Evolutionary conservation across 2,888 invertebrate species (phyloP).

Genomic region (Stegophylla sp.): DNA sequence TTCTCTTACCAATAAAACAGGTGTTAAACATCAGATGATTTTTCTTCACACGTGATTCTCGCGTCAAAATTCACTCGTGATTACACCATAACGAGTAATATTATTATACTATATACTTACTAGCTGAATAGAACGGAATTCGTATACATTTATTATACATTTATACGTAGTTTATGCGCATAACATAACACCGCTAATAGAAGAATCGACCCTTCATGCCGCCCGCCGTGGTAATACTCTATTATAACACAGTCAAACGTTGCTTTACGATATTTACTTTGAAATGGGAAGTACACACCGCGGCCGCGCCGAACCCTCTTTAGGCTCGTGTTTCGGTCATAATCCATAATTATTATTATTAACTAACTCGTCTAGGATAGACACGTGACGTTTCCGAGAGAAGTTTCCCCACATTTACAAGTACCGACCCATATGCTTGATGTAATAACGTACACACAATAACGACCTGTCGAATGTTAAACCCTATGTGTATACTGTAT

Average conservation of each 20-base stretch:
- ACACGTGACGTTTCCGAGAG: slow-evolving; percentile 31
- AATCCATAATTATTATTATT: not conserved
- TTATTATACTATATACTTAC: too few relatives aligned
- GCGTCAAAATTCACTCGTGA: not conserved
- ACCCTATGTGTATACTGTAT: too few relatives aligned
- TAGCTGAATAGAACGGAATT: too few relatives aligned
- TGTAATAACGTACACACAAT: not conserved
- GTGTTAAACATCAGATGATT: too few relatives aligned
- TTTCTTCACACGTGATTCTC: too few relatives aligned
- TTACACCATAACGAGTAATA: not conserved
- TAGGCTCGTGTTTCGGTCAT: not conserved
- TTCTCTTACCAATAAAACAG: too few relatives aligned
- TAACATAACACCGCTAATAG: too few relatives aligned
- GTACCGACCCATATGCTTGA: not conserved
- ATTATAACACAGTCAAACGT: not conserved
- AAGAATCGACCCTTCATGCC: not conserved
- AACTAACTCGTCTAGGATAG: slow-evolving; percentile 46
- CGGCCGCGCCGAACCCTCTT: not conserved
- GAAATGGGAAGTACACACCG: slow-evolving; percentile 7
- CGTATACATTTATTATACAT: too few relatives aligned
- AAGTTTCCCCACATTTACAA: slow-evolving; percentile 11
- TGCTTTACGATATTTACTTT: slow-evolving; percentile 30
- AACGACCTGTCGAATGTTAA: not conserved
- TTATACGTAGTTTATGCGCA: too few relatives aligned
- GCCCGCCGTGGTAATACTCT: not conserved